A percentile compares a stretch with the other conserved stretches of the same genome.
These are phyloP conservation scores for Fragum whitleyi DNA, from an alignment of 2,888 invertebrate genomes.

Conservation along the genomic window DNA sequence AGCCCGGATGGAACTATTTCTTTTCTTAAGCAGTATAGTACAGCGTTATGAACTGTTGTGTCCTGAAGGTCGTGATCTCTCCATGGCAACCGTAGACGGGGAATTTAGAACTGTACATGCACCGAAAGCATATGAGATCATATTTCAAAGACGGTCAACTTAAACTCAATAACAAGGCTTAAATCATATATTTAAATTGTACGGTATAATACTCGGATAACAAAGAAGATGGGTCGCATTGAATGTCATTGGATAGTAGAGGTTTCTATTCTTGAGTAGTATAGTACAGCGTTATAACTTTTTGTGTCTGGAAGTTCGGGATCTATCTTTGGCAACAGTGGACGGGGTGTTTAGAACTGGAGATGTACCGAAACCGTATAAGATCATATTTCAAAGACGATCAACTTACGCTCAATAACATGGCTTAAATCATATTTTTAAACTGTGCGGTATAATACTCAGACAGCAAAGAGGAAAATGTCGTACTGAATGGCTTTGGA, in stretches of 20 bases:
- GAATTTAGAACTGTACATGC: background rate
- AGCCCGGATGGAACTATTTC: constrained; percentile 26
- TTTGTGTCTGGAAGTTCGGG: background rate
- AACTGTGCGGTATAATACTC: no score
- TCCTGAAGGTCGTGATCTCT: background rate
- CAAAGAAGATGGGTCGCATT: no score
- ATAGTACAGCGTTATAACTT: constrained; percentile 7
- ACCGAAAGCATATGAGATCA: constrained; percentile 5
- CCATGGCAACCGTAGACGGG: background rate
- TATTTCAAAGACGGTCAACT: background rate
- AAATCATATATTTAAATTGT: no score
- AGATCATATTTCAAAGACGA: background rate
- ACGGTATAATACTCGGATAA: no score
- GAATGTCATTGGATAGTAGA: no score
- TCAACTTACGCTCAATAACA: no score
- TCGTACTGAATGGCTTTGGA: no score
- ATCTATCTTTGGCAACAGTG: background rate
- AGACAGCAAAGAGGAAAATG: no score
- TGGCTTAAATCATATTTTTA: no score
- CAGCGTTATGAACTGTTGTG: background rate
- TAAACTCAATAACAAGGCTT: no score
- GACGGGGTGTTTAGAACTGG: background rate
- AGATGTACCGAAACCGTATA: background rate
- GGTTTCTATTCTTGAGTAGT: no score
- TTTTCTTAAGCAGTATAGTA: background rate